phyloP scores from a whole-genome alignment of 1,140 invertebrate genomes.

The Nymphalis io region DNA sequence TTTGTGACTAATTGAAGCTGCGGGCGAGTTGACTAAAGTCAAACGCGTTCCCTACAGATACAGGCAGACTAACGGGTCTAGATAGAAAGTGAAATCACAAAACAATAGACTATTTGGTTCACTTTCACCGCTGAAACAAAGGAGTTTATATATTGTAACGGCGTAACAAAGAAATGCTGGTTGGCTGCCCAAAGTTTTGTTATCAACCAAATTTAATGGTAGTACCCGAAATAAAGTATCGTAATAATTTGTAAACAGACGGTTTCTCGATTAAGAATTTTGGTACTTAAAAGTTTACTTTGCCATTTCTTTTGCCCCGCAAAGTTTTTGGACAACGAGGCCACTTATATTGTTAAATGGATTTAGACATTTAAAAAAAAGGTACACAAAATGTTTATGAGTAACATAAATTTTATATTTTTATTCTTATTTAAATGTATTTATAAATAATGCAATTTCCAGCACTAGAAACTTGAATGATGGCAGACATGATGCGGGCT shows the following conservation, averaged over 20 bases:
- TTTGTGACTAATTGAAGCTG: background rate
- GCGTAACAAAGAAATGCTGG: background rate
- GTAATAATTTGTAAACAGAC: background rate
- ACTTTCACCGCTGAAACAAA: slow-evolving; percentile 42
- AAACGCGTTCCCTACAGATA: background rate
- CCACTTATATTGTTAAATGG: background rate
- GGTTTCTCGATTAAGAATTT: background rate
- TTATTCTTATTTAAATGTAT: too few species aligned
- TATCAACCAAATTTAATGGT: background rate
- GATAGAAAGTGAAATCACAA: slow-evolving; percentile 39
- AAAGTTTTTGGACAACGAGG: background rate
- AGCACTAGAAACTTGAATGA: too few species aligned
- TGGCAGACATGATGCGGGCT: too few species aligned
- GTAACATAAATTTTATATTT: too few species aligned
- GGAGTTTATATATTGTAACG: slow-evolving; percentile 19
- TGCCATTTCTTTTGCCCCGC: background rate
- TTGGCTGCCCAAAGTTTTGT: background rate
- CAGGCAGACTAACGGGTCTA: slow-evolving; percentile 29
- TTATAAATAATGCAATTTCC: too few species aligned
- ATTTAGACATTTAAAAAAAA: background rate
- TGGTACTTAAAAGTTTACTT: background rate
- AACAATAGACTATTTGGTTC: slow-evolving; percentile 34
- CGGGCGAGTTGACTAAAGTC: background rate
- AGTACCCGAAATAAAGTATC: background rate
- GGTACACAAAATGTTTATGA: too few species aligned